Conservation (phyloP, 2,888 invertebrate genomes). For the Polydrusus cervinus region DNA sequence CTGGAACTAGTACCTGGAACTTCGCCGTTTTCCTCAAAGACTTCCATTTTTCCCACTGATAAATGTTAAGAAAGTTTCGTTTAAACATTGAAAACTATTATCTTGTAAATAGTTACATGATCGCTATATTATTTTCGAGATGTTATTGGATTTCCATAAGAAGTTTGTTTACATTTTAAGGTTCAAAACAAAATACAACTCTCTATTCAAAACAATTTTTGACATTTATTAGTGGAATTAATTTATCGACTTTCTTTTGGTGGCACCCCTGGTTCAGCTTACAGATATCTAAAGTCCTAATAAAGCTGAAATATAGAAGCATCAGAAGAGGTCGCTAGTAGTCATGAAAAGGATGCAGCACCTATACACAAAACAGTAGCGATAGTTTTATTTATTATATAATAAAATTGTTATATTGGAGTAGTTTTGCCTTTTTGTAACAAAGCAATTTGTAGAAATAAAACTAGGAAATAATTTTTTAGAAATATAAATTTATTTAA, state of each 20-base stretch:
- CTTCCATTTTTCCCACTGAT: constrained; percentile 60
- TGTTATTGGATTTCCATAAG: constrained; percentile 48
- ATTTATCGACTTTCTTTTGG: no score
- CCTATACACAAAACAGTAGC: no score
- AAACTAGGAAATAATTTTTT: constrained; percentile 51
- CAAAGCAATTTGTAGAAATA: not conserved
- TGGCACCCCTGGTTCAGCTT: no score
- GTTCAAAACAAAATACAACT: constrained; percentile 38
- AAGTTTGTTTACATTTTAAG: constrained; percentile 52
- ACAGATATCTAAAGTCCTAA: no score
- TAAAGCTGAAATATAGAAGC: no score
- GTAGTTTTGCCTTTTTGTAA: no score
- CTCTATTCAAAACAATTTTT: not conserved
- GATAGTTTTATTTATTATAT: no score
- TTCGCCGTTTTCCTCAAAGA: constrained; percentile 58
- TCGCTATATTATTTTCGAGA: constrained; percentile 31
- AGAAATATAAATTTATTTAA: constrained; percentile 72
- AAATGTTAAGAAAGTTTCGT: constrained; percentile 31
- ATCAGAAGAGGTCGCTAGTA: no score
- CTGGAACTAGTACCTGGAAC: constrained; percentile 60
- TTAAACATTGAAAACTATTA: constrained; percentile 31
- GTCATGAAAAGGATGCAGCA: no score
- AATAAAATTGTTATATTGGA: no score
- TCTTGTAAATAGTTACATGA: constrained; percentile 31
- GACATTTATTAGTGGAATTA: no score